Evolutionary conservation across 2,113 vertebrate genomes (phyloP).

Genomic region (Rhinichthys klamathensis): DNA sequence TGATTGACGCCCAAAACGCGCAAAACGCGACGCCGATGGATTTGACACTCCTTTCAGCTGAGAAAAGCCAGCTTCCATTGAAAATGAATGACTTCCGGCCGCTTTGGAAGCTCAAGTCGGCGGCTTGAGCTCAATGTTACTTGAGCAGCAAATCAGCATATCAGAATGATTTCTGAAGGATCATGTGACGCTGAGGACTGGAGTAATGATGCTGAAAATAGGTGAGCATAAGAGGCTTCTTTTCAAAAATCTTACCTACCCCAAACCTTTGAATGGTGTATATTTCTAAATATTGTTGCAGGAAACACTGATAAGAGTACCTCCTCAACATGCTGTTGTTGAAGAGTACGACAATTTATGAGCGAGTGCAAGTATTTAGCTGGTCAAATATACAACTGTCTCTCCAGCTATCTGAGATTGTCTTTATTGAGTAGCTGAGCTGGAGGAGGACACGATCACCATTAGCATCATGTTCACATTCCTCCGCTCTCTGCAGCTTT

Average conservation of each 20-base stretch:
- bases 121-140: too few relatives aligned
- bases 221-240: neutral
- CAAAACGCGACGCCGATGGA: too few relatives aligned
- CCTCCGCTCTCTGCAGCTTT: slow-evolving; percentile 27
- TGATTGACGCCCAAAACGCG: too few relatives aligned
- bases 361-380: neutral
- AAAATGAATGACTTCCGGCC: too few relatives aligned
- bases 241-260: neutral
- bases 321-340: neutral
- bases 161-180: neutral
- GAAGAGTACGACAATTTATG: neutral
- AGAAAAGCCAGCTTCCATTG: too few relatives aligned
- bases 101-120: too few relatives aligned
- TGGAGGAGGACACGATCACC: slow-evolving; percentile 30
- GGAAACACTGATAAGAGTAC: neutral
- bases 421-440: slow-evolving; percentile 14
- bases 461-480: slow-evolving; percentile 34
- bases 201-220: neutral
- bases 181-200: too few relatives aligned
- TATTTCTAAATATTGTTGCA: neutral
- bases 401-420: neutral
- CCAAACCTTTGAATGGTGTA: neutral
- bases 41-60: too few relatives aligned
- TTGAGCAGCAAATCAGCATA: neutral
- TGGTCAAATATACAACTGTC: slow-evolving; percentile 1